These are phyloP conservation scores for Arctocebus calabarensis DNA, from an alignment of 2,797 vertebrate genomes.

Conservation along the genomic window DNA sequence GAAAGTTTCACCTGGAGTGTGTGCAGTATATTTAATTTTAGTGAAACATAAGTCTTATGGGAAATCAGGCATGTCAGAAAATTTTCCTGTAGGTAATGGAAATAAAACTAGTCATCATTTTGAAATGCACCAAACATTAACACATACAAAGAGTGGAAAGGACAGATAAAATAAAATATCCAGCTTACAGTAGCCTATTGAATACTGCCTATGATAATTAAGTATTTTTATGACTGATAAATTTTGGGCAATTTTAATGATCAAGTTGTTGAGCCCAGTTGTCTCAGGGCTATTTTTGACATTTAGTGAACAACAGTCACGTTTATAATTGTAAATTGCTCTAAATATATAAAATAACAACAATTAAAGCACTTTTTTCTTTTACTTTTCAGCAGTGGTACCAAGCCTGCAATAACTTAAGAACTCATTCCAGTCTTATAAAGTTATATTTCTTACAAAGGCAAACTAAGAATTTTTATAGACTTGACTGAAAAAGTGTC, in stretches of 20 bases:
- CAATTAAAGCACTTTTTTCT: neutral
- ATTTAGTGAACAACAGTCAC: conserved; percentile 55
- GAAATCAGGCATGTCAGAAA: conserved; percentile 80
- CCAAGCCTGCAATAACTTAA: neutral
- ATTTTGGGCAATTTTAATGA: conserved; percentile 58
- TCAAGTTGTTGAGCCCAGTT: conserved; percentile 71
- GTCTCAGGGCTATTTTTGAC: conserved; percentile 65
- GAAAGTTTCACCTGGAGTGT: conserved; percentile 59
- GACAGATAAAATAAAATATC: neutral
- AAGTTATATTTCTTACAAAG: neutral
- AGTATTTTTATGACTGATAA: conserved; percentile 40
- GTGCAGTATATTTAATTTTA: conserved; percentile 73
- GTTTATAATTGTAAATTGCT: conserved; percentile 66
- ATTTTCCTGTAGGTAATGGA: conserved; percentile 73
- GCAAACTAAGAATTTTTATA: neutral
- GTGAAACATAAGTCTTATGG: conserved; percentile 70
- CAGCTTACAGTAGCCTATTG: conserved; percentile 8
- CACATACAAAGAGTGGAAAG: conserved; percentile 55
- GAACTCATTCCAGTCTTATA: neutral
- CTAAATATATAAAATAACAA: neutral
- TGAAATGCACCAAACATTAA: conserved; percentile 76
- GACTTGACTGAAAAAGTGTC: neutral
- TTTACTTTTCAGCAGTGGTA: neutral
- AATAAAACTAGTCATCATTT: conserved; percentile 67
- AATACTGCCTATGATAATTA: neutral